Percentiles rank a stretch among this genome's conserved stretches.
These are phyloP conservation scores for Aphodius sticticus DNA, from an alignment of 2,888 invertebrate genomes.

Conservation along the genomic window DNA sequence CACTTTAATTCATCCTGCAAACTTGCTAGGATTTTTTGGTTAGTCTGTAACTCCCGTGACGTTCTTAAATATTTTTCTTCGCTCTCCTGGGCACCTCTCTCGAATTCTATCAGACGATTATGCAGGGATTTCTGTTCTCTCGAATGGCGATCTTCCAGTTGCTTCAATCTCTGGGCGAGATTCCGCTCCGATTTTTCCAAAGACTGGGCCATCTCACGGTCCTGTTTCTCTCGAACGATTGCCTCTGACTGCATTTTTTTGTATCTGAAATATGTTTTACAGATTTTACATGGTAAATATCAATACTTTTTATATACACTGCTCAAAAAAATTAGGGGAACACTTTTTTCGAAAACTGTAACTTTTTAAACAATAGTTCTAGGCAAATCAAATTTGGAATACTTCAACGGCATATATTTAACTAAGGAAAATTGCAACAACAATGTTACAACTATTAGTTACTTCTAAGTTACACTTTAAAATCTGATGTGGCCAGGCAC, in stretches of 20 bases:
- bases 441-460: no score
- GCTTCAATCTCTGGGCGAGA: conserved; percentile 73
- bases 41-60: conserved; percentile 70
- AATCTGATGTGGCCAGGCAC: no score
- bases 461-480: no score
- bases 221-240: conserved; percentile 73
- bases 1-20: conserved; percentile 74
- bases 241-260: conserved; percentile 76
- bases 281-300: not conserved
- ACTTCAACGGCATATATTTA: no score
- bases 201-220: conserved; percentile 79
- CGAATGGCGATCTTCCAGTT: conserved; percentile 75
- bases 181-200: conserved; percentile 82
- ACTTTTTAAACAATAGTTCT: no score
- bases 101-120: conserved; percentile 67
- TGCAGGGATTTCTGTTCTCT: conserved; percentile 64
- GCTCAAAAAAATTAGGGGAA: no score
- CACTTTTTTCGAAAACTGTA: no score
- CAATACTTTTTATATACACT: no score
- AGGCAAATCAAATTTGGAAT: no score
- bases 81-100: conserved; percentile 72
- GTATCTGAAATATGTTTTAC: conserved; percentile 59
- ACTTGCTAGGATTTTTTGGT: conserved; percentile 71
- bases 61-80: conserved; percentile 62
- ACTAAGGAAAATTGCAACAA: no score